Evolutionary conservation across 2,113 vertebrate genomes (phyloP).

Genomic region (Elachura formosa): DNA sequence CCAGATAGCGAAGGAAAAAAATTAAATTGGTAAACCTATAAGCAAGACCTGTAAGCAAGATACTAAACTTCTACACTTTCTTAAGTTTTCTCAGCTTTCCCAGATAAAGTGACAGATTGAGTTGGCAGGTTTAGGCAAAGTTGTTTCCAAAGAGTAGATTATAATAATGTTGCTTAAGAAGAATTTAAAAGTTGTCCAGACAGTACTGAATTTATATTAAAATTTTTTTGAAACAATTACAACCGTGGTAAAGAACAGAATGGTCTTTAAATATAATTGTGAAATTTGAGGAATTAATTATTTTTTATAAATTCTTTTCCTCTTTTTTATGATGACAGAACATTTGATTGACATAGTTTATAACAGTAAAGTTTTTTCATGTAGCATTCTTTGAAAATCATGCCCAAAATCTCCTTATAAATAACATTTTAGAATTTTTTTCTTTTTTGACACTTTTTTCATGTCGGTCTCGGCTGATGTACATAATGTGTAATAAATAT

Average conservation of each 20-base stretch:
- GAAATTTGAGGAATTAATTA: neutral
- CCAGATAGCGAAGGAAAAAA: neutral
- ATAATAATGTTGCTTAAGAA: neutral
- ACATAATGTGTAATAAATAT: neutral
- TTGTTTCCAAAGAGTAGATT: neutral
- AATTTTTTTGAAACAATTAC: rapidly evolving
- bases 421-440: neutral
- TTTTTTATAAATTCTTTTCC: neutral
- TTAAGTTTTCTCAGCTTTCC: neutral
- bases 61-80: neutral
- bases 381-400: neutral
- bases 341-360: neutral
- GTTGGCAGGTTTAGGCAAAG: neutral
- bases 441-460: neutral
- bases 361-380: neutral
- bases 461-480: rapidly evolving
- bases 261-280: neutral
- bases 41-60: neutral
- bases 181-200: neutral
- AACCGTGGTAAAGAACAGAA: neutral
- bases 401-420: neutral
- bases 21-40: neutral
- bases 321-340: neutral
- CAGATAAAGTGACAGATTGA: neutral
- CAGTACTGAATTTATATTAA: neutral